Conservation (phyloP, 2,888 invertebrate species). For the Parelbella ahira region DNA sequence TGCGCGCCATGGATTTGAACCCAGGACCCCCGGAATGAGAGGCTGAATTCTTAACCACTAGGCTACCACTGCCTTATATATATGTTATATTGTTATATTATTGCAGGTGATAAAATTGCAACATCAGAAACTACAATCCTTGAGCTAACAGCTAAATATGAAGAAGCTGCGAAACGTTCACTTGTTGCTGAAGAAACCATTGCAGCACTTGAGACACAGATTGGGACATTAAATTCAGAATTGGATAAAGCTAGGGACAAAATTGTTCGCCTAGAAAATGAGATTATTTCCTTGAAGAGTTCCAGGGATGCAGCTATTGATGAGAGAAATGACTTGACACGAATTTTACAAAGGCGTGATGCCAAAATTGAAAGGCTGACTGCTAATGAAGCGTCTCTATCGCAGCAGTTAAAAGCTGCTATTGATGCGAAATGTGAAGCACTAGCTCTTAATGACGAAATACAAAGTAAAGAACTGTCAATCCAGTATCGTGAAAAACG, state of each 20-base stretch:
- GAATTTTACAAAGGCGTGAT: conserved; percentile 86
- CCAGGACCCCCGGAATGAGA: too few relatives aligned
- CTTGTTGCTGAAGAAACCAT: conserved; percentile 82
- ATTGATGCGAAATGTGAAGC: conserved; percentile 92
- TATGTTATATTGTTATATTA: too few relatives aligned
- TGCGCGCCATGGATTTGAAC: too few relatives aligned
- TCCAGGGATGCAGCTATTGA: conserved; percentile 86
- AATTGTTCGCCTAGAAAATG: conserved; percentile 83
- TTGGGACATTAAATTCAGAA: conserved; percentile 82
- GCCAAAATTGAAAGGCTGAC: conserved; percentile 87
- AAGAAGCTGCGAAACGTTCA: conserved; percentile 82
- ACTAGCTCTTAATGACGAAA: conserved; percentile 88
- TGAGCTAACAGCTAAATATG: conserved; percentile 82
- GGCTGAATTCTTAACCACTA: too few relatives aligned
- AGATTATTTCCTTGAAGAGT: conserved; percentile 83
- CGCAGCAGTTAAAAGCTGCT: conserved; percentile 87
- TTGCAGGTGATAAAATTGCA: conserved; percentile 80
- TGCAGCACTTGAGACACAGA: conserved; percentile 82
- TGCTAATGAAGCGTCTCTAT: conserved; percentile 83
- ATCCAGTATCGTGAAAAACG: conserved; percentile 91
- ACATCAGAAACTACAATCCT: conserved; percentile 76
- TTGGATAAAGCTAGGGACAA: conserved; percentile 83
- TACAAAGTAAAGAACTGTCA: conserved; percentile 88
- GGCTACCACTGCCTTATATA: too few relatives aligned
- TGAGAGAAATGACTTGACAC: conserved; percentile 87